Evolutionary conservation across 2,797 vertebrate species (phyloP).

Genomic region (Sebastiscus tertius): DNA sequence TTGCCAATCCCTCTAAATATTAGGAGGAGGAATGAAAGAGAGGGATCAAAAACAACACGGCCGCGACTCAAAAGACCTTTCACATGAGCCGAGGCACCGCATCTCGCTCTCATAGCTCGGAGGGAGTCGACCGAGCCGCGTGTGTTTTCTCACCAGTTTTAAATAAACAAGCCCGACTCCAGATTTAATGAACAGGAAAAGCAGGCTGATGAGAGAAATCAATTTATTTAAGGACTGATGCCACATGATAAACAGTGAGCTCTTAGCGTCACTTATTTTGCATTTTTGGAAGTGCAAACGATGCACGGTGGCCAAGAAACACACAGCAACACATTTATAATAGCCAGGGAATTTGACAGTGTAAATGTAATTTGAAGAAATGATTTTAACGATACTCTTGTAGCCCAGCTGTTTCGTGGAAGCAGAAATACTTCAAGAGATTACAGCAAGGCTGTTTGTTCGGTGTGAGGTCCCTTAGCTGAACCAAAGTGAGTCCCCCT

Average conservation of each 20-base stretch:
- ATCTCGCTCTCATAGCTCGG: conserved; percentile 5
- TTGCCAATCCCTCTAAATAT: conserved; percentile 46
- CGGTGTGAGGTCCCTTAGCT: neutral
- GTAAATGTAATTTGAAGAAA: neutral
- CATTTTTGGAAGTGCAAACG: conserved; percentile 18
- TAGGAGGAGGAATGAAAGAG: conserved; percentile 44
- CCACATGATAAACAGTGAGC: conserved; percentile 41
- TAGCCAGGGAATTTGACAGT: neutral
- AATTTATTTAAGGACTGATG: conserved; percentile 37
- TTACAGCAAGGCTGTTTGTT: neutral
- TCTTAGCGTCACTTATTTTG: conserved; percentile 11
- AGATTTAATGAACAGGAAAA: conserved; percentile 60
- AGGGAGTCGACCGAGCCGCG: conserved; percentile 18
- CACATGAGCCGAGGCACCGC: neutral
- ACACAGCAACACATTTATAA: conserved; percentile 5
- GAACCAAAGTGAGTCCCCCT: neutral
- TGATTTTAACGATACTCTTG: neutral
- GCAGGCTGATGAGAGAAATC: conserved; percentile 52
- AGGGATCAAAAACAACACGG: conserved; percentile 21
- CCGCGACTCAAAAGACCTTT: conserved; percentile 38
- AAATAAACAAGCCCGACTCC: conserved; percentile 50
- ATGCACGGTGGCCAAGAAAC: neutral
- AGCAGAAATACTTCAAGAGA: neutral
- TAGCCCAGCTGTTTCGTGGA: neutral
- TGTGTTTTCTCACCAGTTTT: conserved; percentile 50